Evolutionary conservation across 2,113 vertebrate species (phyloP).

Genomic region (Peucedramus taeniatus): DNA sequence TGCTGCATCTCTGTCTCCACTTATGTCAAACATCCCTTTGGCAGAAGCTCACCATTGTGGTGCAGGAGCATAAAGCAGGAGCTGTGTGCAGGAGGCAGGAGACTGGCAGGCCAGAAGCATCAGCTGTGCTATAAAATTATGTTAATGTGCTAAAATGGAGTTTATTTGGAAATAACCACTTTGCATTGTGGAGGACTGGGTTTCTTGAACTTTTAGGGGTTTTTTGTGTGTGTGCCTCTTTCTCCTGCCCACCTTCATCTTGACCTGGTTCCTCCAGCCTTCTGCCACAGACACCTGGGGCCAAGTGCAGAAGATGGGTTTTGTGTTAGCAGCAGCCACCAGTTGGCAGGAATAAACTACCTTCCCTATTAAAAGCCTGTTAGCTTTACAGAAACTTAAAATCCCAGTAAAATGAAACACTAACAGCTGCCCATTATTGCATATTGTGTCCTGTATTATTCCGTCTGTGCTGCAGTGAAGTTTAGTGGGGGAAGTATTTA

Average conservation of each 20-base stretch:
- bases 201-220: not conserved
- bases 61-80: not conserved
- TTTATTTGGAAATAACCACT: not conserved
- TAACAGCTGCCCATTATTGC: not conserved
- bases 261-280: not conserved
- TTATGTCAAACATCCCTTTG: not conserved
- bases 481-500: not conserved
- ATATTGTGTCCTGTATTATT: not conserved
- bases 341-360: not conserved
- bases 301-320: not conserved
- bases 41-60: not conserved
- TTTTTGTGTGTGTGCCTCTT: not conserved
- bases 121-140: conserved; percentile 15
- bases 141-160: not conserved
- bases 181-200: accelerated
- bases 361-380: not conserved
- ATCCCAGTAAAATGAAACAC: conserved; percentile 11
- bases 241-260: not conserved
- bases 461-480: not conserved
- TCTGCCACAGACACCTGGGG: not conserved
- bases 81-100: not conserved
- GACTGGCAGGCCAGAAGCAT: not conserved
- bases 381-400: conserved; percentile 22
- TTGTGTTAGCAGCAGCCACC: not conserved
- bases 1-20: not conserved